Base-by-base conservation (phyloP, 2,113 vertebrate species). In the Tyto alba region DNA sequence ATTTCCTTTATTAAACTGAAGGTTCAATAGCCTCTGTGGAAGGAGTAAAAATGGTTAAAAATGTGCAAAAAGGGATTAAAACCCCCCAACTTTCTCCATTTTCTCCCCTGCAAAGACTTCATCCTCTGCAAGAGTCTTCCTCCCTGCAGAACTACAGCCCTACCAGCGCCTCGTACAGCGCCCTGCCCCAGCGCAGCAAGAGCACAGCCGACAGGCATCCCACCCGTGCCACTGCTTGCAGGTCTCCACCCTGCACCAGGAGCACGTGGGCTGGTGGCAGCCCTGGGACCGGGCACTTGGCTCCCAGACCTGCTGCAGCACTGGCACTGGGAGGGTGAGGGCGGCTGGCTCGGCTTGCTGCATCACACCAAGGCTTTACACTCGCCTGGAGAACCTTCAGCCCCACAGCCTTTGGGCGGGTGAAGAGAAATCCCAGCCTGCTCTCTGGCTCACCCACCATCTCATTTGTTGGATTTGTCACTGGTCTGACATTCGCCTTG, bases 271-370 rank as follows among this genome's bases (percentile, higher is more conserved):
- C 25, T 83, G 67, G 55, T 83, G 67, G 55, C 62, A 62, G n/a
- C 17, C 27, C 34, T 60, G 40, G 32, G 48, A 91, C 34, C 23
- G 48, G 18, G 12, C 3, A 4, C 21, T 20, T 55, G 27, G 30
- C 27, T 47, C 57, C 43, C 53, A 69, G n/a, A 50, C 22, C 13
- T 63, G 19, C 34, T 0, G 5, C 40, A 50, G 48, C 10, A 17
- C 27, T 8, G 63, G 23, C 29, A 45, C 6, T 1, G 2, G 12
- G 5, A 68, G 32, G 26, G 34, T 27, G 20, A 80, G 50, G 32
- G 69, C 0, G 3, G 43, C 36, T 0, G 1, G 71, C 62, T 85
- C 0, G 1, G 55, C 0, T 26, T 45, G n/a, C 32, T 80, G 50
- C 7, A 57, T 41, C n/a, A 74, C 62, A 85, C 45, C n/a, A 40